phyloP scores from a whole-genome alignment of 2,797 vertebrate genomes.

The Sebastes nivosus region DNA sequence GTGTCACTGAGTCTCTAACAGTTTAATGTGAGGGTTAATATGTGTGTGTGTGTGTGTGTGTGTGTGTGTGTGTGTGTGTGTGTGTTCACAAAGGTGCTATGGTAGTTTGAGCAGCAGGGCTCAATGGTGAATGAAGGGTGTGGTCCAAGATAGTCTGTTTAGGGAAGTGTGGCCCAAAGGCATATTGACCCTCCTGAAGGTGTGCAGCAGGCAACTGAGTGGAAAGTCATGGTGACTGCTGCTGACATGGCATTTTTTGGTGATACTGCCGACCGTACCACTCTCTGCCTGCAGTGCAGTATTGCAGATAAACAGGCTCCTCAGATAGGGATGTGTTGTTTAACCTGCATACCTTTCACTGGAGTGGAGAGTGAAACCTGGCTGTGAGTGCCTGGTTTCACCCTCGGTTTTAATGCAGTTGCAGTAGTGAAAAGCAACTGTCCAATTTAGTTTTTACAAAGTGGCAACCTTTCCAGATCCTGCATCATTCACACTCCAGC shows the following conservation, averaged over 20 bases:
- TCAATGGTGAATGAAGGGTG: slow-evolving; percentile 67
- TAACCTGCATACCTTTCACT: slow-evolving; percentile 19
- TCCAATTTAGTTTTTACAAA: neutral
- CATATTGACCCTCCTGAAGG: slow-evolving; percentile 5
- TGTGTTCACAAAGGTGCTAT: slow-evolving; percentile 5
- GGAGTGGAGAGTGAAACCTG: slow-evolving; percentile 34
- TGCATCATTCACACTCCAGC: slow-evolving; percentile 1
- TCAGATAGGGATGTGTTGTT: slow-evolving; percentile 34
- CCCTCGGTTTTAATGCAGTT: neutral
- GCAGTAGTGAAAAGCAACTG: neutral
- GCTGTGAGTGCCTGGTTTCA: slow-evolving; percentile 4
- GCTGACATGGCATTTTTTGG: slow-evolving; percentile 41
- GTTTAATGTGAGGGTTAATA: neutral
- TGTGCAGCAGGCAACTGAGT: slow-evolving; percentile 5
- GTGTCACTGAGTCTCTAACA: slow-evolving; percentile 1
- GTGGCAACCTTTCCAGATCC: neutral
- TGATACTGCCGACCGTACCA: neutral
- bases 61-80: neutral
- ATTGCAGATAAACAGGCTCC: slow-evolving; percentile 50
- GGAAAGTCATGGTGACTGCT: slow-evolving; percentile 1
- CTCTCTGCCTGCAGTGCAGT: neutral
- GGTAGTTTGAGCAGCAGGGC: slow-evolving; percentile 26
- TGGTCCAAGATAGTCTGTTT: slow-evolving; percentile 48
- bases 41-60: neutral
- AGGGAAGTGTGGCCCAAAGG: slow-evolving; percentile 7